phyloP scores from a whole-genome alignment of 2,797 vertebrate species.

The Chiroxiphia lanceolata region DNA sequence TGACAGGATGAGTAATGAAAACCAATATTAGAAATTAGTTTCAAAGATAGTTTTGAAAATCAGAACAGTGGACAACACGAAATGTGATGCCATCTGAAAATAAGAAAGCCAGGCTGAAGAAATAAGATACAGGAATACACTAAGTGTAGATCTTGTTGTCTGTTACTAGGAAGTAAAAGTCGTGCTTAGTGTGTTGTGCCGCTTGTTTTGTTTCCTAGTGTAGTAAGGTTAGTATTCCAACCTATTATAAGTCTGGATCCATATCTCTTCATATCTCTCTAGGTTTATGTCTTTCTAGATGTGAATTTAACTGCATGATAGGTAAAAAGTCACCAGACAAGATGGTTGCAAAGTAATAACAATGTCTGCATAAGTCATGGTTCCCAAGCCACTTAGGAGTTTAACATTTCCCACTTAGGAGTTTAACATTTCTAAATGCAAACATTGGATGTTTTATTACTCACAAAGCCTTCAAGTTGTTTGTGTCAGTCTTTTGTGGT shows the following conservation, averaged over 20 bases:
- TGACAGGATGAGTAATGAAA: neutral
- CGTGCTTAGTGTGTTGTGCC: accelerated
- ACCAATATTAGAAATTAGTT: neutral
- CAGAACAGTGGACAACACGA: neutral
- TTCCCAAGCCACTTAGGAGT: neutral
- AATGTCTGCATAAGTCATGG: neutral
- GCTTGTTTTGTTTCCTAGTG: neutral
- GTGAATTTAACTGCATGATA: neutral
- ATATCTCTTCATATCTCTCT: neutral
- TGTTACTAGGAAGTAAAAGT: neutral
- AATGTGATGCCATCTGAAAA: neutral
- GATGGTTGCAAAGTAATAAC: neutral
- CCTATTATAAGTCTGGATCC: neutral
- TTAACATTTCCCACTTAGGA: neutral
- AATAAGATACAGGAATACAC: neutral
- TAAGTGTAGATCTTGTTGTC: neutral
- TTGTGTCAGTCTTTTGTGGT: neutral
- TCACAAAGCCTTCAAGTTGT: neutral
- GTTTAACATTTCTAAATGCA: neutral
- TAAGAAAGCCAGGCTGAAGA: neutral
- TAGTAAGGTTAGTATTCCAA: neutral
- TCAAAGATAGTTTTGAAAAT: neutral
- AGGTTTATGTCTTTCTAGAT: neutral
- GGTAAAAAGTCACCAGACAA: neutral
- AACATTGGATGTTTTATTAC: neutral